Conservation (phyloP, 1,140 invertebrate genomes). For the Sitobion miscanthi region DNA sequence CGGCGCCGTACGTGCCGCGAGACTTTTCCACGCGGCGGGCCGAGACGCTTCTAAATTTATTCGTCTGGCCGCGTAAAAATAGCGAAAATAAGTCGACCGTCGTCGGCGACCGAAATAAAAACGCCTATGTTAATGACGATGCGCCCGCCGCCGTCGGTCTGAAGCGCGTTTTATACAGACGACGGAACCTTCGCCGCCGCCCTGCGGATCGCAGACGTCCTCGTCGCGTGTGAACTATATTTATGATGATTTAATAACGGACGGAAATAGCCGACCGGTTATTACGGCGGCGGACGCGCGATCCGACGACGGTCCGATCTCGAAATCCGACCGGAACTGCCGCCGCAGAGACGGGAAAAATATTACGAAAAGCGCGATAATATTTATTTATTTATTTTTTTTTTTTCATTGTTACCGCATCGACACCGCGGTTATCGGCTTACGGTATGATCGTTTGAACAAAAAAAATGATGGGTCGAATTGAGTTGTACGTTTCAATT, state of each 20-base stretch:
- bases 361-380: too few relatives aligned
- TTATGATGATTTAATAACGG: not conserved
- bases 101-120: slow-evolving; percentile 19
- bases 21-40: not conserved
- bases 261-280: slow-evolving; percentile 2
- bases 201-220: not conserved
- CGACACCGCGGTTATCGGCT: too few relatives aligned
- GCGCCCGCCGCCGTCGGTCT: not conserved
- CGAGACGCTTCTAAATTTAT: not conserved
- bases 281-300: not conserved
- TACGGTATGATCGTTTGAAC: too few relatives aligned
- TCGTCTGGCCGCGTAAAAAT: slow-evolving; percentile 13
- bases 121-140: not conserved
- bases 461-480: too few relatives aligned
- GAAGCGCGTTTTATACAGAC: not conserved
- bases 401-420: too few relatives aligned
- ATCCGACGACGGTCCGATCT: too few relatives aligned
- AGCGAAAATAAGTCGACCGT: slow-evolving; percentile 3
- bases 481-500: too few relatives aligned
- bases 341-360: too few relatives aligned
- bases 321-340: slow-evolving; percentile 4
- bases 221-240: slow-evolving; percentile 2
- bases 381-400: too few relatives aligned
- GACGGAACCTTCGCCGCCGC: slow-evolving; percentile 15
- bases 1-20: not conserved